phyloP scores from a whole-genome alignment of 2,888 invertebrate species.

The Dasypogon diadema region DNA sequence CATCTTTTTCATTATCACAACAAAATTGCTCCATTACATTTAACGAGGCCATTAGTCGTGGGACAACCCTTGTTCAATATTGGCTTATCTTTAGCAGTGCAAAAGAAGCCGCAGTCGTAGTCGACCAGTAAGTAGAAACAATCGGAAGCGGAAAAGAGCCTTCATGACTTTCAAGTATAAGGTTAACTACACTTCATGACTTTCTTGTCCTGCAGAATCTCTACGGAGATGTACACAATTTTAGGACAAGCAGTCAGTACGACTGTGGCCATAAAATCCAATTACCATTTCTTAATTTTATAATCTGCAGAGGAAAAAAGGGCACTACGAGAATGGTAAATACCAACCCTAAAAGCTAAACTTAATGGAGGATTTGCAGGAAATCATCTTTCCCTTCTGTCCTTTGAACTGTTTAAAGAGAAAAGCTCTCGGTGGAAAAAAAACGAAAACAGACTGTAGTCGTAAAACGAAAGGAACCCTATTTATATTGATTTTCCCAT shows the following conservation, averaged over 20 bases:
- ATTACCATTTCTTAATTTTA: slow-evolving; percentile 55
- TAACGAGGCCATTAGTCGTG: slow-evolving; percentile 54
- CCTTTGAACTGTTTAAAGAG: slow-evolving; percentile 20
- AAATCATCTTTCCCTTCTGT: slow-evolving; percentile 20
- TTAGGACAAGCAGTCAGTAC: slow-evolving; percentile 12
- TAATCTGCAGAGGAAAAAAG: slow-evolving; percentile 43
- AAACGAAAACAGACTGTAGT: not conserved
- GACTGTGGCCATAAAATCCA: slow-evolving; percentile 53
- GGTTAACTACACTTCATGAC: slow-evolving; percentile 43
- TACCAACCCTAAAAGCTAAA: slow-evolving; percentile 1
- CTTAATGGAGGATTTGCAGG: slow-evolving; percentile 36
- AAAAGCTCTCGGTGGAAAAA: not conserved
- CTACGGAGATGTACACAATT: not conserved
- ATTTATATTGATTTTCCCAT: too few relatives aligned
- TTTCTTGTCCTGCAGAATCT: slow-evolving; percentile 22
- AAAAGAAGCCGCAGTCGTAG: slow-evolving; percentile 44
- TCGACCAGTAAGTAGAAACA: slow-evolving; percentile 51
- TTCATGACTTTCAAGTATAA: slow-evolving; percentile 39
- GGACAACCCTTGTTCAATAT: slow-evolving; percentile 54
- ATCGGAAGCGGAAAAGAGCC: slow-evolving; percentile 51
- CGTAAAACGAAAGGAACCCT: too few relatives aligned
- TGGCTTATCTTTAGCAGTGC: slow-evolving; percentile 48
- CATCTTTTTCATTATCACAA: slow-evolving; percentile 56
- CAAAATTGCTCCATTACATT: slow-evolving; percentile 56
- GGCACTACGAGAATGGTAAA: slow-evolving; percentile 1